Evolutionary conservation across 2,113 vertebrate genomes (phyloP).

Genomic region (Salvator merianae): DNA sequence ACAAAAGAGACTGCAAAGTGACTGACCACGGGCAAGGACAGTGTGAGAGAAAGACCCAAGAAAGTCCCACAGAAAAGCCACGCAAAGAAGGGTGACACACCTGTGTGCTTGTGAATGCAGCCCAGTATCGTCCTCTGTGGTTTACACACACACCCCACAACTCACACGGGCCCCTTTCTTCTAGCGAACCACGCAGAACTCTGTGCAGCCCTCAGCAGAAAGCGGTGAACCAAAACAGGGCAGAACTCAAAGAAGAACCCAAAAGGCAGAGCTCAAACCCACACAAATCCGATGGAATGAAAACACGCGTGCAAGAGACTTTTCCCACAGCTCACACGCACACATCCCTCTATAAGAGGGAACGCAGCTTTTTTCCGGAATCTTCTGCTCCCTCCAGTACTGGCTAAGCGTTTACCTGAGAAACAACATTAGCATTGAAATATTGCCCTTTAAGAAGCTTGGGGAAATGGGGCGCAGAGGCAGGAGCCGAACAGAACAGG

Average conservation of each 20-base stretch:
- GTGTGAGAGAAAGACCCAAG: neutral
- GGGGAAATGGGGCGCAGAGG: conserved; percentile 44
- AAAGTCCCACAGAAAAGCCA: neutral
- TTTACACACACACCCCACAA: neutral
- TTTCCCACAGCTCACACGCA: conserved; percentile 39
- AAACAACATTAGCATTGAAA: conserved; percentile 85
- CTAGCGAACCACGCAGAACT: neutral
- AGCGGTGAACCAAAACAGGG: no score
- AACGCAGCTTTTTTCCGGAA: neutral
- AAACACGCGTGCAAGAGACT: neutral
- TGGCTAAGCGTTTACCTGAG: conserved; percentile 78
- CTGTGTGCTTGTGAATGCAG: neutral
- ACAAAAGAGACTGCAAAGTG: neutral
- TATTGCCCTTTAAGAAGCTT: conserved; percentile 79
- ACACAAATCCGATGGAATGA: conserved; percentile 20
- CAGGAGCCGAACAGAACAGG: conserved; percentile 62
- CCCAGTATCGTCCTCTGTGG: no score
- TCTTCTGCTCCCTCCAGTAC: conserved; percentile 59
- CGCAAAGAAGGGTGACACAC: neutral
- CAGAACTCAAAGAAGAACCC: neutral
- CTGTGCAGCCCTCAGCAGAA: no score
- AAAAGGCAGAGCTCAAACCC: neutral
- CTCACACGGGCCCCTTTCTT: neutral
- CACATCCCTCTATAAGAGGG: neutral
- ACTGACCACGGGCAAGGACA: neutral